Evolutionary conservation across 2,113 vertebrate genomes (phyloP), one percentile per base, ranked within the genome.

Genomic region (Holacanthus passer): DNA sequence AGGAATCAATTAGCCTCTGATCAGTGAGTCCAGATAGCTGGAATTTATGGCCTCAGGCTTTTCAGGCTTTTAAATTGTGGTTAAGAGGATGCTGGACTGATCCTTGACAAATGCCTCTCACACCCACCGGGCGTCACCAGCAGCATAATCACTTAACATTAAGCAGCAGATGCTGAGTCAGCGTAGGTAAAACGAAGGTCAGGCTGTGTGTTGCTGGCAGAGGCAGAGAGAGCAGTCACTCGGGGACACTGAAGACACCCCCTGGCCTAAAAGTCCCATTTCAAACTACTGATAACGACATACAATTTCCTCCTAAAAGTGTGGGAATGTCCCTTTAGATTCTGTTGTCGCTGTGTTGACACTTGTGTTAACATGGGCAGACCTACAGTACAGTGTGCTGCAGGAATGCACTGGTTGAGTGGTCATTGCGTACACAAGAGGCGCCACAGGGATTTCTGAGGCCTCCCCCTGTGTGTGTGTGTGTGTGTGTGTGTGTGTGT

Each of bases 141-240:
- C 83, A 65, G 77, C 74, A 84, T 81, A 85, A 91, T 90, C 83
- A 84, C 87, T 92, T 89, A 82, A 82, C 81, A 86, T 81, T 85
- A 77, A 70, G 81, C 14, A 19, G 83, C 10, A 77, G 87, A 45
- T 77, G 91, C 92, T 85, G 91, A 91, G 87, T 91, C 88, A 84
- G 85, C 31, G 48, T 17, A 41, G 71, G 68, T 69, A 70, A 50
- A 69, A 83, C 45, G 78, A 86, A 88, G 88, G 92, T 91, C 82
- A 66, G 79, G 62, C 55, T 67, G 76, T 22, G 48, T 81, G 70
- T 55, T 77, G 20, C 82, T 83, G 88, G 86, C 82, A 86, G 74
- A 81, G 64, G 41, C 69, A 47, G 37, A 81, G 77, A 60, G 16
- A 16, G 67, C 67, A 7, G 88, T 86, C 79, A 79, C 78, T 73